These are phyloP conservation scores for Nysson spinosus DNA, from an alignment of 2,888 invertebrate genomes.

Conservation along the genomic window DNA sequence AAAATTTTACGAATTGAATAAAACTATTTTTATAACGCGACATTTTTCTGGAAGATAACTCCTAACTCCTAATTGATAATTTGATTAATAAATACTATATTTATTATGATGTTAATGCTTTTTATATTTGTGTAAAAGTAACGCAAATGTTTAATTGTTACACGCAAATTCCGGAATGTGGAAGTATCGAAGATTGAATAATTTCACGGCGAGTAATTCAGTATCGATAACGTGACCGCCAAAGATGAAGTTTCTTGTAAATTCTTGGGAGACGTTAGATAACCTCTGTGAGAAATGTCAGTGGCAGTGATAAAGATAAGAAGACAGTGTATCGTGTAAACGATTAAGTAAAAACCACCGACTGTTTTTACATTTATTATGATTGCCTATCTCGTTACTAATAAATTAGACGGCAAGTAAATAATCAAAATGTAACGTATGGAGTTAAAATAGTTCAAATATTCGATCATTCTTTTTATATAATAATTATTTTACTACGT, in stretches of 20 bases:
- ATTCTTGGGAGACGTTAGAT: constrained; percentile 41
- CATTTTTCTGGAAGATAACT: too few relatives aligned
- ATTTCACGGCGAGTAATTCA: constrained; percentile 18
- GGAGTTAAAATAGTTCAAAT: too few relatives aligned
- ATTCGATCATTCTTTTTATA: too few relatives aligned
- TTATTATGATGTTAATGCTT: too few relatives aligned
- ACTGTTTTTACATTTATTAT: not conserved
- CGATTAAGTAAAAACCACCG: not conserved
- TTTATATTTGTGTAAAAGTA: not conserved
- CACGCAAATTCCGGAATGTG: not conserved
- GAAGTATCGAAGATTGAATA: constrained; percentile 10
- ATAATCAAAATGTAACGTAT: too few relatives aligned
- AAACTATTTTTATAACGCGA: too few relatives aligned
- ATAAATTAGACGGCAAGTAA: too few relatives aligned
- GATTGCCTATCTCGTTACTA: too few relatives aligned
- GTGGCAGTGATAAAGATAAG: constrained; percentile 6
- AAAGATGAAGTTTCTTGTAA: constrained; percentile 34
- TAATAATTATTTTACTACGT: too few relatives aligned
- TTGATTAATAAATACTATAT: too few relatives aligned
- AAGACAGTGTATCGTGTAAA: not conserved
- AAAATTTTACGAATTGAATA: too few relatives aligned
- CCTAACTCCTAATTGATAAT: too few relatives aligned
- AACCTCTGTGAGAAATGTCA: constrained; percentile 23
- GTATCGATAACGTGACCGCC: constrained; percentile 15
- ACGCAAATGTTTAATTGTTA: not conserved